These are phyloP conservation scores for Ophthalmolycus amberensis DNA, from an alignment of 2,113 vertebrate genomes.

Conservation along the genomic window DNA sequence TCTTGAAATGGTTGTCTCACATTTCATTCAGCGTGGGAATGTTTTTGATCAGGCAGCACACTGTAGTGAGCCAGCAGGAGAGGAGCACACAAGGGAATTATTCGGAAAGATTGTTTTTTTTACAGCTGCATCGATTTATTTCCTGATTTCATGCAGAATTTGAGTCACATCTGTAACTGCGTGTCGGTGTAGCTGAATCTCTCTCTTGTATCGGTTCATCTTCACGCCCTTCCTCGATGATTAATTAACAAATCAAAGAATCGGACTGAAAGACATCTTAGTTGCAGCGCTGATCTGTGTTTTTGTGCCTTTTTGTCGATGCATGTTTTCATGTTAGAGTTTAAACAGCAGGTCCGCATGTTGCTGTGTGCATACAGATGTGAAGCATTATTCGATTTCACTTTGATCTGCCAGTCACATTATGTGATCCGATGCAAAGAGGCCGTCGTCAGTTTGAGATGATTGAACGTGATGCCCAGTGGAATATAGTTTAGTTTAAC, in stretches of 20 bases:
- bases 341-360: background rate
- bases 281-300: background rate
- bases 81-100: background rate
- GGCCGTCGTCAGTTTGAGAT: constrained; percentile 14
- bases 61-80: background rate
- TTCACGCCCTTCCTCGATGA: background rate
- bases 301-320: background rate
- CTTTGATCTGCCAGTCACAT: constrained; percentile 12
- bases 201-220: background rate
- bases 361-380: constrained; percentile 7
- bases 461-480: constrained; percentile 4
- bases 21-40: background rate
- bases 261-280: background rate
- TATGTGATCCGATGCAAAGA: constrained; percentile 18
- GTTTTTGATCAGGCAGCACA: background rate
- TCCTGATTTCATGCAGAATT: background rate
- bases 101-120: background rate
- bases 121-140: background rate
- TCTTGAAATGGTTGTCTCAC: background rate
- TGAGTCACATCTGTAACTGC: background rate
- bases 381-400: constrained; percentile 23
- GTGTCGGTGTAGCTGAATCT: background rate
- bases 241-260: background rate
- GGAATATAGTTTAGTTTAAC: constrained; percentile 15
- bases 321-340: background rate